A percentile compares a stretch with the other conserved stretches of the same genome.
These are phyloP conservation scores for Amiota mariae DNA, from an alignment of 2,888 invertebrate species.

Conservation along the genomic window DNA sequence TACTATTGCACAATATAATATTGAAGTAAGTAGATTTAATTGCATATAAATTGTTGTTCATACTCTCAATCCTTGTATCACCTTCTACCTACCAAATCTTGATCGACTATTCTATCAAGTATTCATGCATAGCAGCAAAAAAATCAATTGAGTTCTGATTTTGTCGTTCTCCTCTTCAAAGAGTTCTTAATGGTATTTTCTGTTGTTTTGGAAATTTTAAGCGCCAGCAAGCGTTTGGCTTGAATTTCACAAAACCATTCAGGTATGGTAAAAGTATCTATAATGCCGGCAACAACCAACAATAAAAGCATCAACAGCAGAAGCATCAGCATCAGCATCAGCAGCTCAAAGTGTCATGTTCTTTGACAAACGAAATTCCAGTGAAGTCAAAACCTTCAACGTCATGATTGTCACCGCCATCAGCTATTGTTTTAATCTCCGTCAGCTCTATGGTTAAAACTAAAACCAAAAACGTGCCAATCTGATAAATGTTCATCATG, in stretches of 20 bases:
- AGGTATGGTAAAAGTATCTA: slow-evolving; percentile 4
- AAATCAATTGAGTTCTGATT: too few relatives aligned
- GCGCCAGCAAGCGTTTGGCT: neutral
- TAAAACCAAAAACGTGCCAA: slow-evolving; percentile 22
- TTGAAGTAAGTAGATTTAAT: neutral
- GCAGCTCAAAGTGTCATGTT: slow-evolving; percentile 27
- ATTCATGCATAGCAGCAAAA: too few relatives aligned
- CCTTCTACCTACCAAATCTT: too few relatives aligned
- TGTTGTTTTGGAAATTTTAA: slow-evolving; percentile 7
- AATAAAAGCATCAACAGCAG: too few relatives aligned
- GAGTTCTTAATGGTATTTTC: neutral
- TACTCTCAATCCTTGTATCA: too few relatives aligned
- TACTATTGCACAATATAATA: too few relatives aligned
- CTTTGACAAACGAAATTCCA: slow-evolving; percentile 11
- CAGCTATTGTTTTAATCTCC: slow-evolving; percentile 16
- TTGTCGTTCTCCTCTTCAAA: too few relatives aligned
- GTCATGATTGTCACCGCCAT: neutral
- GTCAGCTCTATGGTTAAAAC: neutral
- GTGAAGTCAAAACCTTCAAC: neutral
- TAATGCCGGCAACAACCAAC: too few relatives aligned
- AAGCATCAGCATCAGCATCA: neutral
- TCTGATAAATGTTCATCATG: slow-evolving; percentile 17
- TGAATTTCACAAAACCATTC: slow-evolving; percentile 15
- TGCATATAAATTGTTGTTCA: neutral
- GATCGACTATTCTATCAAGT: too few relatives aligned